Evolutionary conservation across 2,113 vertebrate species (phyloP).

Genomic region (Calypte anna): DNA sequence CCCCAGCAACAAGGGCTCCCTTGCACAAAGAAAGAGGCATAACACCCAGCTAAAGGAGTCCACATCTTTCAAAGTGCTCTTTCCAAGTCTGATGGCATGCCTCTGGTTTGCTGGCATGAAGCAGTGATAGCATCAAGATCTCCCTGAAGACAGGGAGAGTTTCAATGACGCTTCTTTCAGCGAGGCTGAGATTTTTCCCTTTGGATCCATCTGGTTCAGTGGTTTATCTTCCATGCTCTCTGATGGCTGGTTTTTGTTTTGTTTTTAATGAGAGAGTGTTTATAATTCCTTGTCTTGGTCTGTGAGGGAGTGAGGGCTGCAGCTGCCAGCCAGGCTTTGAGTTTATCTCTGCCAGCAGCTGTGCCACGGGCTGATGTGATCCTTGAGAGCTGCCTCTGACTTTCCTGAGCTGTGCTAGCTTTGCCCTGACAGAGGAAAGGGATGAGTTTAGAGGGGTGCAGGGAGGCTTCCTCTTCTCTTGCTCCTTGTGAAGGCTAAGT

Average conservation of each 20-base stretch:
- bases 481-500: background rate
- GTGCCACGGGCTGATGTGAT: background rate
- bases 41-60: background rate
- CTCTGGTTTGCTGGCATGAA: background rate
- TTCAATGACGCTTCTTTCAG: background rate
- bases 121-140: background rate
- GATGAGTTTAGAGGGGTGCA: background rate
- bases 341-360: background rate
- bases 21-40: background rate
- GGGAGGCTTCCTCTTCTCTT: background rate
- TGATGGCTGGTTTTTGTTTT: background rate
- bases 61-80: background rate
- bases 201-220: background rate
- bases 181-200: background rate
- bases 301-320: background rate
- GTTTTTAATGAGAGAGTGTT: background rate
- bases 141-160: background rate
- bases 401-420: background rate
- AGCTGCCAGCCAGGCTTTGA: background rate
- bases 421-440: background rate
- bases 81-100: accelerated
- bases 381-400: background rate
- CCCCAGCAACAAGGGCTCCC: background rate
- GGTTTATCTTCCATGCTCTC: background rate
- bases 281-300: background rate